Base-by-base conservation (phyloP, 53 echinoderm and acorn worm genomes). In the Arbacia lixula region DNA sequence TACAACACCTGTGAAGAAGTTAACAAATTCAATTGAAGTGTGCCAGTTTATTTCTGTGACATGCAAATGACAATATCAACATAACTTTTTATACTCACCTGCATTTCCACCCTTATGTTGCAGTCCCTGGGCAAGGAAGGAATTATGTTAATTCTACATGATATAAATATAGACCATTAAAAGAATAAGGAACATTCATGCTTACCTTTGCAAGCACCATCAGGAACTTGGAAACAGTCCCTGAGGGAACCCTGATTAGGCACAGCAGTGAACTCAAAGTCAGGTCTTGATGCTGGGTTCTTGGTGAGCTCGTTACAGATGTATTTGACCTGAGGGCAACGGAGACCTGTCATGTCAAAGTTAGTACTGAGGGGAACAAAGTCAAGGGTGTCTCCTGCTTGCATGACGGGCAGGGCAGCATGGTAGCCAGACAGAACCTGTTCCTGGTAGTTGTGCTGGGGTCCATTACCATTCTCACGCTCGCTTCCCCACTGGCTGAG, bases 401-500 rank as follows among this genome's bases (percentile, higher is more conserved):
- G 46, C 49, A 84, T 62, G 27, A 95, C 90, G 26, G 85, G 90
- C 3, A 79, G 83, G 52, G 91, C 84, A 28, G 92, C 87, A 66
- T 92, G 87, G 78, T 95, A 95, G 31, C 87, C 87, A 6, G 90
- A 90, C 42, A 95, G 84, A 76, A 89, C 86, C 79, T 95, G 91
- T 28, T 84, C 56, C 51, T 89, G 90, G 25, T 64, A 68, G 61
- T 84, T 84, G 46, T 83, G 69, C 49, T 90, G 92, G 8, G 88
- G 85, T 46, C 96, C 96, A 67, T 87, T 88, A 32, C 96, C 96
- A 36, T 93, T 96, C 17, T 81, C 60, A 46, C 87, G 91, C 71
- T 87, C 86, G 66, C 96, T 96, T 38, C 93, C 96, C 83, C 85
- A 96, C 73, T 93, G 60, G 76, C 85, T 91, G 36, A 96, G 85